A percentile compares a stretch with the other conserved stretches of the same genome.
Conservation (phyloP, 2,888 invertebrate genomes). For the Volucella inanis region DNA sequence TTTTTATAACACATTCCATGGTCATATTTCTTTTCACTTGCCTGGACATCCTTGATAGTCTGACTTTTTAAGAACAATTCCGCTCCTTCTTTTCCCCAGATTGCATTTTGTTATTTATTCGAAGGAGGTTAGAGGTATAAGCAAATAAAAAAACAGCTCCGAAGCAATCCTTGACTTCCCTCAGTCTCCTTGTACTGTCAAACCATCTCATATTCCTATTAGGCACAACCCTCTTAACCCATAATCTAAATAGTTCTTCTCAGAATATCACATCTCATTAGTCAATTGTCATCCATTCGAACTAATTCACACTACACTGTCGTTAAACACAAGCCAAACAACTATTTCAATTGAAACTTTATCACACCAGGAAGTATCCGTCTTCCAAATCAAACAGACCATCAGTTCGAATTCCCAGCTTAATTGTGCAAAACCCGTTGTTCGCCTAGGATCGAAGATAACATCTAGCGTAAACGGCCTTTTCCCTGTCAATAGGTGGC, state of each 20-base stretch:
- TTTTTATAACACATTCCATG: too few relatives aligned
- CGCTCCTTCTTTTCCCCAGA: too few relatives aligned
- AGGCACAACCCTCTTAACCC: too few relatives aligned
- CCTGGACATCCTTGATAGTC: too few relatives aligned
- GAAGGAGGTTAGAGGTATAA: too few relatives aligned
- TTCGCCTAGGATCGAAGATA: neutral
- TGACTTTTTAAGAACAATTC: too few relatives aligned
- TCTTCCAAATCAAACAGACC: constrained; percentile 21
- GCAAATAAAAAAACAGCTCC: too few relatives aligned
- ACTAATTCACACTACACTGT: constrained; percentile 18
- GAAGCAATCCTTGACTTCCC: too few relatives aligned
- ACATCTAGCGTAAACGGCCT: neutral
- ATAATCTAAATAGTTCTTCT: neutral
- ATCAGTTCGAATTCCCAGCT: constrained; percentile 11
- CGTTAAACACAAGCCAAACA: constrained; percentile 1
- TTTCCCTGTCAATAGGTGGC: constrained; percentile 20
- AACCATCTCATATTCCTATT: too few relatives aligned
- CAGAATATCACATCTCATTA: neutral
- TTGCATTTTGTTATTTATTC: too few relatives aligned
- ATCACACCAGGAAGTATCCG: constrained; percentile 23
- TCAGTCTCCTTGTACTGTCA: too few relatives aligned
- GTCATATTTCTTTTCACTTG: too few relatives aligned
- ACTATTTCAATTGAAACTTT: neutral
- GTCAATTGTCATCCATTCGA: neutral
- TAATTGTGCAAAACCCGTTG: constrained; percentile 49